These are phyloP conservation scores for Zoanthus solanderi DNA, from an alignment of 92 coral and sea anemone species.

Conservation along the genomic window DNA sequence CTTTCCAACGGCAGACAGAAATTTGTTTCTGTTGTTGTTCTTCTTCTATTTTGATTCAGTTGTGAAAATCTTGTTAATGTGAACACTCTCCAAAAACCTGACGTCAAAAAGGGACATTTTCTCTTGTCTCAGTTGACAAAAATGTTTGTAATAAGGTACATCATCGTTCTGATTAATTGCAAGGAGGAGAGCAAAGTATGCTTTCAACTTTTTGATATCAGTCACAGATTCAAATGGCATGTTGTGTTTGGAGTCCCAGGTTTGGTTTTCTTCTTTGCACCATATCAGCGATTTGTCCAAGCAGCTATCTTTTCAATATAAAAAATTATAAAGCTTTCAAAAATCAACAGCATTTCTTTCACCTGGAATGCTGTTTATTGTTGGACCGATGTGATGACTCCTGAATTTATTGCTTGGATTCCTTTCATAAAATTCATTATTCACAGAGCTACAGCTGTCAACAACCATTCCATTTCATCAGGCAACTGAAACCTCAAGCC, in stretches of 20 bases:
- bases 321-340: conserved; percentile 38
- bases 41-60: conserved; percentile 44
- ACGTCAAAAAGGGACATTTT: conserved; percentile 54
- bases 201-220: conserved; percentile 49
- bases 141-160: conserved; percentile 43
- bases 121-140: conserved; percentile 45
- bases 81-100: conserved; percentile 59
- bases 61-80: conserved; percentile 43
- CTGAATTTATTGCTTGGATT: conserved; percentile 43
- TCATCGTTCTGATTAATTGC: conserved; percentile 36
- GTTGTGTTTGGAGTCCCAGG: conserved; percentile 31
- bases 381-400: neutral
- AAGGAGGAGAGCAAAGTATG: conserved; percentile 52
- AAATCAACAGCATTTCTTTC: conserved; percentile 35
- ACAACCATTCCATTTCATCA: conserved; percentile 37
- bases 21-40: neutral
- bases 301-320: conserved; percentile 24
- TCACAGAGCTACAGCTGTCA: conserved; percentile 44
- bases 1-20: conserved; percentile 43
- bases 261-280: conserved; percentile 26
- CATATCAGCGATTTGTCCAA: conserved; percentile 55
- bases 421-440: conserved; percentile 24
- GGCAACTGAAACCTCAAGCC: conserved; percentile 38
- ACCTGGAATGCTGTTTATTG: neutral
- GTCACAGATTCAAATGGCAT: conserved; percentile 27